Evolutionary conservation across 2,888 invertebrate species (phyloP).

Genomic region (Escarpia spicata): DNA sequence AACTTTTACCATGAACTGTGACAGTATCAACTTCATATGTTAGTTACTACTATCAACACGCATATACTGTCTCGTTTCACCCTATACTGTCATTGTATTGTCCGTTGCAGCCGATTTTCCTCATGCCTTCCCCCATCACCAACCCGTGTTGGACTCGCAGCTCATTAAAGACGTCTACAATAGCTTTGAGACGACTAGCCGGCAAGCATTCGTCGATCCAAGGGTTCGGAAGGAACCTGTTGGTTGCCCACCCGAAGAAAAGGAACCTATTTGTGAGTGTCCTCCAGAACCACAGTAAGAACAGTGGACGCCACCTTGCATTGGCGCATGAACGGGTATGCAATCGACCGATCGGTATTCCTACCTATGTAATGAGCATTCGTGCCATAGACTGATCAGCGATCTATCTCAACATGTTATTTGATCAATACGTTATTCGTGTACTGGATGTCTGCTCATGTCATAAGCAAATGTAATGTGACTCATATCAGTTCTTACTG

Average conservation of each 20-base stretch:
- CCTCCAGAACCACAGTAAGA: background rate
- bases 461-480: background rate
- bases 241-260: background rate
- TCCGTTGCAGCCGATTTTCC: slow-evolving; percentile 33
- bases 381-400: background rate
- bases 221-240: slow-evolving; percentile 48
- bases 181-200: slow-evolving; percentile 60
- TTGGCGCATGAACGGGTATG: background rate
- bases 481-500: background rate
- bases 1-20: background rate
- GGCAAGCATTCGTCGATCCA: slow-evolving; percentile 58
- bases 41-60: background rate
- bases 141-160: slow-evolving; percentile 58
- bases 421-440: background rate
- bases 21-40: background rate
- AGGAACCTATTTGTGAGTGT: background rate
- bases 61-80: background rate
- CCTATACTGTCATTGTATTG: background rate
- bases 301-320: background rate
- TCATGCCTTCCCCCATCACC: slow-evolving; percentile 59
- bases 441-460: background rate
- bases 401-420: background rate
- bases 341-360: background rate
- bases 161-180: slow-evolving; percentile 53
- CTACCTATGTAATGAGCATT: background rate